phyloP scores from a whole-genome alignment of 2,797 vertebrate species.

The Orientallactaga sibirica region DNA sequence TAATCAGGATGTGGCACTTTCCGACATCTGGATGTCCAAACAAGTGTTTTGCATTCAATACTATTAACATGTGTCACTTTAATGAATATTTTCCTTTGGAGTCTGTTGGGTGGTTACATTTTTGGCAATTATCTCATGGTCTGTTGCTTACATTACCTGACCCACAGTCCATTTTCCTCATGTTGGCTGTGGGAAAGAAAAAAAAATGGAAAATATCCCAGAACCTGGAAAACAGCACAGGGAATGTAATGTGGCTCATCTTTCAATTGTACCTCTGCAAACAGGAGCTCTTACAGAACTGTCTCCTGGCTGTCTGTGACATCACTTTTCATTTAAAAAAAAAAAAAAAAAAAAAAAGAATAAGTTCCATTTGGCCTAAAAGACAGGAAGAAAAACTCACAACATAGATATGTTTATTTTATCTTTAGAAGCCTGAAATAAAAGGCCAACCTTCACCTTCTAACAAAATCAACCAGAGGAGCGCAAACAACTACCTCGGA shows the following conservation, averaged over 20 bases:
- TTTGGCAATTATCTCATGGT: constrained; percentile 81
- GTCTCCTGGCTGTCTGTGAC: constrained; percentile 72
- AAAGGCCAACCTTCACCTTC: constrained; percentile 76
- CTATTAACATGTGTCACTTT: constrained; percentile 85
- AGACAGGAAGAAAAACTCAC: not conserved
- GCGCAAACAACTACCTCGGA: constrained; percentile 80
- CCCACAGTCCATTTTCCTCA: constrained; percentile 83
- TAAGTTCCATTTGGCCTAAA: constrained; percentile 68
- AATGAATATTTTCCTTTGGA: constrained; percentile 85
- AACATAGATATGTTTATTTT: constrained; percentile 70
- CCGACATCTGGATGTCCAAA: constrained; percentile 86
- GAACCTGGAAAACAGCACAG: constrained; percentile 75
- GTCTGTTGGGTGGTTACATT: constrained; percentile 79
- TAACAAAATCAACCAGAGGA: constrained; percentile 83
- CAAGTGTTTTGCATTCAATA: constrained; percentile 84
- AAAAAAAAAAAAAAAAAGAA: constrained; percentile 52
- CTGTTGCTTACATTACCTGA: constrained; percentile 88
- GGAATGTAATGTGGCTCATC: constrained; percentile 61
- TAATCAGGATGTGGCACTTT: constrained; percentile 84
- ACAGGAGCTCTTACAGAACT: constrained; percentile 69
- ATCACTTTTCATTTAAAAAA: constrained; percentile 60
- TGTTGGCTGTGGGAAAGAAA: constrained; percentile 86
- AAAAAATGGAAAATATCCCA: constrained; percentile 81
- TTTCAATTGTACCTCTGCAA: constrained; percentile 76
- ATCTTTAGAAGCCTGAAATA: constrained; percentile 73